phyloP scores from a whole-genome alignment of 2,113 vertebrate genomes.

The Erythrolamprus reginae region DNA sequence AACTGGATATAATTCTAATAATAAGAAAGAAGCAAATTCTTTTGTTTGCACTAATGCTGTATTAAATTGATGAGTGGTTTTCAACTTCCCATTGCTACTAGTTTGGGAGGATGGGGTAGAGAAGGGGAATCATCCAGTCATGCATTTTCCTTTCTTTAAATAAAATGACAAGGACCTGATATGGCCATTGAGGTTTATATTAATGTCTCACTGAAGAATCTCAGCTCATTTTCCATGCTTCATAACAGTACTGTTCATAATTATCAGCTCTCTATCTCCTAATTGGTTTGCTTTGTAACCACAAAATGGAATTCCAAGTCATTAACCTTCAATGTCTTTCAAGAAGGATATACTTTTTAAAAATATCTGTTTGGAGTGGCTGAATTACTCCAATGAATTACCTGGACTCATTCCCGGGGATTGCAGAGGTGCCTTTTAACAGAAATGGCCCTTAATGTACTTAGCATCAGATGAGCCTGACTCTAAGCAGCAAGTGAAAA shows the following conservation, averaged over 20 bases:
- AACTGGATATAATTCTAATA: background rate
- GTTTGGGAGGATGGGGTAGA: background rate
- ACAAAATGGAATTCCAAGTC: slow-evolving; percentile 48
- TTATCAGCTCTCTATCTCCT: slow-evolving; percentile 38
- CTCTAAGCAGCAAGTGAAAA: slow-evolving; percentile 36
- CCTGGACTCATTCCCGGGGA: slow-evolving; percentile 1
- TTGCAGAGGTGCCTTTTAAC: slow-evolving; percentile 10
- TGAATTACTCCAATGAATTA: background rate
- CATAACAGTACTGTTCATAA: slow-evolving; percentile 40
- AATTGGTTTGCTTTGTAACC: slow-evolving; percentile 47
- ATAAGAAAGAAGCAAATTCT: slow-evolving; percentile 32
- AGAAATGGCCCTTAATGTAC: slow-evolving; percentile 30
- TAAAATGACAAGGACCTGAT: slow-evolving; percentile 44
- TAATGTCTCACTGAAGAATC: slow-evolving; percentile 30
- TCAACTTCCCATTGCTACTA: slow-evolving; percentile 42
- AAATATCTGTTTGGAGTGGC: slow-evolving; percentile 7
- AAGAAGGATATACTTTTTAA: slow-evolving; percentile 5
- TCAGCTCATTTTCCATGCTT: slow-evolving; percentile 36
- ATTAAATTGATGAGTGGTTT: slow-evolving; percentile 38
- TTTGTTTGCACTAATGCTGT: slow-evolving; percentile 10
- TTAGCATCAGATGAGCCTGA: slow-evolving; percentile 19
- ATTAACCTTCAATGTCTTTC: slow-evolving; percentile 56
- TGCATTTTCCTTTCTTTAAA: slow-evolving; percentile 35
- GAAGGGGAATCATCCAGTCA: slow-evolving; percentile 43
- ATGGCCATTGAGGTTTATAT: slow-evolving; percentile 36